phyloP scores from a whole-genome alignment of 2,113 vertebrate genomes.

The Amblyornis subalaris region DNA sequence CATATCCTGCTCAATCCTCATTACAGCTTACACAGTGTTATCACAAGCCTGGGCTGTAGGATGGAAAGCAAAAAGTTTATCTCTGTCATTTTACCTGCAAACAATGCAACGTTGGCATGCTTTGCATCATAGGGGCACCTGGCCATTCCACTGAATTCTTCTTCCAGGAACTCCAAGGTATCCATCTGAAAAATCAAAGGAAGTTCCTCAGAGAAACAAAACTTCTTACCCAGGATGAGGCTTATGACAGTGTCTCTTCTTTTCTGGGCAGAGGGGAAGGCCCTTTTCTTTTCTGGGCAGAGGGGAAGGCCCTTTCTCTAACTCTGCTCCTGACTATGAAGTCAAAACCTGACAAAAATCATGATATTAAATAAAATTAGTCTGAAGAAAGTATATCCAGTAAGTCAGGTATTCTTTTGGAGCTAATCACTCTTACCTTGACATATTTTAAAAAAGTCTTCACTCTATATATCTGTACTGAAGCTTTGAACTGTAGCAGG shows the following conservation, averaged over 20 bases:
- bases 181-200: slow-evolving; percentile 80
- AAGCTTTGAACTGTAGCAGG: slow-evolving; percentile 28
- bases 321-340: neutral
- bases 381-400: neutral
- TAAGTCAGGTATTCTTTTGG: neutral
- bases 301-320: neutral
- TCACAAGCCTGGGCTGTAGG: neutral
- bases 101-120: slow-evolving; percentile 93
- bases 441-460: slow-evolving; percentile 24
- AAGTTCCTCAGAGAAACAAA: slow-evolving; percentile 25
- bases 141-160: slow-evolving; percentile 98
- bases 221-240: neutral
- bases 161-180: slow-evolving; percentile 86
- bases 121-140: slow-evolving; percentile 97
- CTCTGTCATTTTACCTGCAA: slow-evolving; percentile 81
- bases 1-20: neutral
- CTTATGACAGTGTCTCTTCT: neutral
- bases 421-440: neutral
- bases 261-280: neutral
- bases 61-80: neutral
- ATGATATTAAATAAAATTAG: neutral
- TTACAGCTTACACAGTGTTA: neutral
- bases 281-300: neutral
- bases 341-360: neutral
- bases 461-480: slow-evolving; percentile 16